Evolutionary conservation across 1,140 invertebrate species (phyloP).

Genomic region (Rhopalosiphum maidis): DNA sequence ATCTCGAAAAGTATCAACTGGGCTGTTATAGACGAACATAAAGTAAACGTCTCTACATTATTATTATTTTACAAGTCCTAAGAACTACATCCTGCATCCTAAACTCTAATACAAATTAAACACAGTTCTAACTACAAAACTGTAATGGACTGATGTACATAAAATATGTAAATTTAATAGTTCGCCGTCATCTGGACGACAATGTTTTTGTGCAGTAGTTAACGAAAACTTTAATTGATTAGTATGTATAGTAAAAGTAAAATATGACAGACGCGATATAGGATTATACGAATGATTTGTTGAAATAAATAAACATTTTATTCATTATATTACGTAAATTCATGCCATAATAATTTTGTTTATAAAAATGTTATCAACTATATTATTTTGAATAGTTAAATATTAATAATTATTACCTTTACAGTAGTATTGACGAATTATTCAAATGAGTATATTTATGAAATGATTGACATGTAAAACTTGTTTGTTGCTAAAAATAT

Average conservation of each 20-base stretch:
- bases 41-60: background rate
- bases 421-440: background rate
- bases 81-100: background rate
- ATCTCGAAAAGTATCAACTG: no score
- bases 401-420: background rate
- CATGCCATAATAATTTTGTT: background rate
- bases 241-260: background rate
- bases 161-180: background rate
- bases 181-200: background rate
- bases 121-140: background rate
- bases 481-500: no score
- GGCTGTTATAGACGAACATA: background rate
- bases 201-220: background rate
- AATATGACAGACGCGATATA: background rate
- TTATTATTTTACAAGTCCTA: constrained; percentile 34
- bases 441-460: no score
- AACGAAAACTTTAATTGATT: background rate
- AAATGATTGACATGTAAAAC: no score
- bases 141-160: background rate
- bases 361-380: background rate
- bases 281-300: background rate
- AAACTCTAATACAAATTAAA: background rate
- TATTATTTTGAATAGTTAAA: background rate
- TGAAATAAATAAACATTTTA: background rate
- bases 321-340: background rate